These are phyloP conservation scores for Archaeoteleia sp. DNA, from an alignment of 2,888 invertebrate genomes.

Conservation along the genomic window DNA sequence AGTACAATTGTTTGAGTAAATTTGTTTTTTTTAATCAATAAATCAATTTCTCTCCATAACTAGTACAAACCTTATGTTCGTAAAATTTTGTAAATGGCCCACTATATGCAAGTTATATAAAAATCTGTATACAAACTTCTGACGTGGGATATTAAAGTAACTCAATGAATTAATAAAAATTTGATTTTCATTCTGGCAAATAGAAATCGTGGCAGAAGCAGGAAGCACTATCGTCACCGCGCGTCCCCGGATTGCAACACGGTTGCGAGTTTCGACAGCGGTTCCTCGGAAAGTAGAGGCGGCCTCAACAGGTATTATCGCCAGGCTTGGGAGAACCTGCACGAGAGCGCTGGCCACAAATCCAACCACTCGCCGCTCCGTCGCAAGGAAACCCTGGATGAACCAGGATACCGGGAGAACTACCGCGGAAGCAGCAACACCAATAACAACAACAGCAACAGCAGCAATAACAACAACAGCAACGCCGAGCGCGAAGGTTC, in stretches of 20 bases:
- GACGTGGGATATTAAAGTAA: background rate
- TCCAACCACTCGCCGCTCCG: conserved; percentile 78
- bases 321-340: conserved; percentile 94
- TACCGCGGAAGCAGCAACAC: conserved; percentile 61
- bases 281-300: conserved; percentile 88
- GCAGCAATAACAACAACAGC: conserved; percentile 55
- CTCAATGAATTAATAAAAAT: background rate
- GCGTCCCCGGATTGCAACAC: conserved; percentile 94
- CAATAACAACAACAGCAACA: conserved; percentile 58
- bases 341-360: conserved; percentile 85
- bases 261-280: conserved; percentile 91
- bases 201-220: conserved; percentile 82
- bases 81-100: too few relatives aligned
- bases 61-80: too few relatives aligned
- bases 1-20: too few relatives aligned
- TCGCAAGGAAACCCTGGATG: conserved; percentile 84
- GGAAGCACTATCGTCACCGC: conserved; percentile 91
- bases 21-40: too few relatives aligned
- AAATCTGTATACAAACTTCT: background rate
- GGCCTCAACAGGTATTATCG: conserved; percentile 92
- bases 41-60: too few relatives aligned
- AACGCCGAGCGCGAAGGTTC: conserved; percentile 79
- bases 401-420: conserved; percentile 76
- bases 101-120: too few relatives aligned
- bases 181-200: background rate